These are phyloP conservation scores for Callopanchax toddi DNA, from an alignment of 2,113 vertebrate species.

Conservation along the genomic window DNA sequence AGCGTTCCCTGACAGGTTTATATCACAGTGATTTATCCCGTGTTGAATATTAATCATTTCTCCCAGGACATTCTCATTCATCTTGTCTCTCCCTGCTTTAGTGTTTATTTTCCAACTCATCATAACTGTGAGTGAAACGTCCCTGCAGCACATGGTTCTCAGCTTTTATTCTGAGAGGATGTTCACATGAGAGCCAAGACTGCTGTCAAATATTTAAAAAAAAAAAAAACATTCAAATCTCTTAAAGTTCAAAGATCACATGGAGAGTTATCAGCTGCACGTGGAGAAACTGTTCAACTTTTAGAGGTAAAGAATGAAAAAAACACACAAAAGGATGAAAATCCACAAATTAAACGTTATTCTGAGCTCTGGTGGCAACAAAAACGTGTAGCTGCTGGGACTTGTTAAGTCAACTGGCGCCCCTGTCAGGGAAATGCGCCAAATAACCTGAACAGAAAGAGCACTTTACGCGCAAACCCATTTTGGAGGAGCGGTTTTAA, in stretches of 20 bases:
- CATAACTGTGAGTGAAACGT: conserved; percentile 23
- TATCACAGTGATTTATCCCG: conserved; percentile 9
- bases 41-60: conserved; percentile 21
- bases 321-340: background rate
- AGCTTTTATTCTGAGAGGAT: conserved; percentile 29
- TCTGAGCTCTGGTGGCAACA: conserved; percentile 5
- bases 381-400: conserved; percentile 13
- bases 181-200: conserved; percentile 47
- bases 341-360: background rate
- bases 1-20: background rate
- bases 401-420: conserved; percentile 30
- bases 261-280: conserved; percentile 16
- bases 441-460: conserved; percentile 18
- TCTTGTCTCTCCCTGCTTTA: conserved; percentile 1
- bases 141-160: conserved; percentile 28
- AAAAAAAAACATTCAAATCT: background rate
- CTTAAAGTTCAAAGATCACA: conserved; percentile 8
- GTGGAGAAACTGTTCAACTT: background rate
- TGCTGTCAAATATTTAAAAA: conserved; percentile 19
- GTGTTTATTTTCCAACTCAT: conserved; percentile 29
- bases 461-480: background rate
- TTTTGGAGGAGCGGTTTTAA: background rate
- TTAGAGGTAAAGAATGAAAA: background rate
- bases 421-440: conserved; percentile 33
- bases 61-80: conserved; percentile 31